Conservation (phyloP, 2,888 invertebrate species). For the Rhaphigaster nebulosa region DNA sequence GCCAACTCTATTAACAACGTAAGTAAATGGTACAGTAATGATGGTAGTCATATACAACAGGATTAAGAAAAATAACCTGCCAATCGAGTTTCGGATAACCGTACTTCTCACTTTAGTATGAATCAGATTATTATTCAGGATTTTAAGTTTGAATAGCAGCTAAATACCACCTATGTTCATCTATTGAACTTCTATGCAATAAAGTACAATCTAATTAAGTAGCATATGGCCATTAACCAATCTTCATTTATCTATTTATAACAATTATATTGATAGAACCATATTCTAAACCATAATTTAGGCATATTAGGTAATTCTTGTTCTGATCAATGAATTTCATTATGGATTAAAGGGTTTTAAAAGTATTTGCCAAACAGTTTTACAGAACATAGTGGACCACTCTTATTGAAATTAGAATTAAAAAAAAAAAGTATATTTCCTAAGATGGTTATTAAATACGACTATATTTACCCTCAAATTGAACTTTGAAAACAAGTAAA, state of each 20-base stretch:
- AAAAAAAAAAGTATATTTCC: not conserved
- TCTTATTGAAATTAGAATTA: not conserved
- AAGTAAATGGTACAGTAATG: not conserved
- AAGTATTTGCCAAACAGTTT: not conserved
- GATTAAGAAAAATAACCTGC: not conserved
- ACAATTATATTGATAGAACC: not conserved
- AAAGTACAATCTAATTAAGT: not conserved
- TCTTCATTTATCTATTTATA: not conserved
- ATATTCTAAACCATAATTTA: not conserved
- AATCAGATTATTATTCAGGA: not conserved
- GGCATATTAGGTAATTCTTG: not conserved
- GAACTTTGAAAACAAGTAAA: not conserved
- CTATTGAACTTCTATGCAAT: not conserved
- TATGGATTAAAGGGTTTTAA: not conserved
- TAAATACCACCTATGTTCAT: not conserved
- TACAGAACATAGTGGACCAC: not conserved
- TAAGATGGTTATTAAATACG: not conserved
- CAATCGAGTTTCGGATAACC: not conserved
- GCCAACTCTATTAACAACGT: too few relatives aligned
- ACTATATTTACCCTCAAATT: not conserved
- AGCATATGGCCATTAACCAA: not conserved
- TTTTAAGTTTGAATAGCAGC: not conserved
- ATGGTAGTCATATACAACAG: too few relatives aligned
- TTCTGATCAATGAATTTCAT: too few relatives aligned
- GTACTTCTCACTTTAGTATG: not conserved